Conservation (phyloP, 2,888 invertebrate species). For the Synergus gifuensis region DNA sequence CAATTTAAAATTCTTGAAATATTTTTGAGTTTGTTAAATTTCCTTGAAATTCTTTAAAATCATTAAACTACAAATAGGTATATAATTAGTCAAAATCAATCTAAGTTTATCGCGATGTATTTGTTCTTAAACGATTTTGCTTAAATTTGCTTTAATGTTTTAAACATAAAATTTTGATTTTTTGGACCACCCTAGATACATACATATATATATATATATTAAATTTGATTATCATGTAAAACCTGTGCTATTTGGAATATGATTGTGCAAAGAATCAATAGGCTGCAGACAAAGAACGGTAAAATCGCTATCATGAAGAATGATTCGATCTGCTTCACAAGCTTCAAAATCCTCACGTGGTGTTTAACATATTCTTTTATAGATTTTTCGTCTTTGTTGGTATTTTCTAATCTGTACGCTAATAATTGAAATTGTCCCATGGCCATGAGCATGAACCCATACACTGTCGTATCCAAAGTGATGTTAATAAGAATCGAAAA, state of each 20-base stretch:
- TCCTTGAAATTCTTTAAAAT: too few relatives aligned
- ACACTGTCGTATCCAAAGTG: constrained; percentile 25
- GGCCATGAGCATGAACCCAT: constrained; percentile 16
- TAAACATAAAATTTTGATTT: too few relatives aligned
- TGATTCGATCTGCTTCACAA: constrained; percentile 24
- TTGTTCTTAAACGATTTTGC: too few relatives aligned
- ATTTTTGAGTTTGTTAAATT: too few relatives aligned
- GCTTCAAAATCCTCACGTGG: constrained; percentile 20
- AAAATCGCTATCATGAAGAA: constrained; percentile 26
- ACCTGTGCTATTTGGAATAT: constrained; percentile 39
- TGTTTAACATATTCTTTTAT: constrained; percentile 18
- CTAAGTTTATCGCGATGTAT: too few relatives aligned
- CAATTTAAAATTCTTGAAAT: too few relatives aligned
- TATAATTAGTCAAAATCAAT: too few relatives aligned
- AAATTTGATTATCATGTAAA: neutral
- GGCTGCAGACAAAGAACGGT: constrained; percentile 21
- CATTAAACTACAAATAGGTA: too few relatives aligned
- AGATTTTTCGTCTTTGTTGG: neutral
- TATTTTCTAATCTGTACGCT: constrained; percentile 23
- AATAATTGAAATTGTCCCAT: constrained; percentile 37
- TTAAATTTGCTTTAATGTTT: too few relatives aligned
- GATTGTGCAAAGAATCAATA: constrained; percentile 21
- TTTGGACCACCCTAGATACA: too few relatives aligned
- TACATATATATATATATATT: too few relatives aligned
- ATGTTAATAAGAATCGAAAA: constrained; percentile 31